Base-by-base conservation (phyloP, 2,113 vertebrate species). In the Vombatus ursinus region DNA sequence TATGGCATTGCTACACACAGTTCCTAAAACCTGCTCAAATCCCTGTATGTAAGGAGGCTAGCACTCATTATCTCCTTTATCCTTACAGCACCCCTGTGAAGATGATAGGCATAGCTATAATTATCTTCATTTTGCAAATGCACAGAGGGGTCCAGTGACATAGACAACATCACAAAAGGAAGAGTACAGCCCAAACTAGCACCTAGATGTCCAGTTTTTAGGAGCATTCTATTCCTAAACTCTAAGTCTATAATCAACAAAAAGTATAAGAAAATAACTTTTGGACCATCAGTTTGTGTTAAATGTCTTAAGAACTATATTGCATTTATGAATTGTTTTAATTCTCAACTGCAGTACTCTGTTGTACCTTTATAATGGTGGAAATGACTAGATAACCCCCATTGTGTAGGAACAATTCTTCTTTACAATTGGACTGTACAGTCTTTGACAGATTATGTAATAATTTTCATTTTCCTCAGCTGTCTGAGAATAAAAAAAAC, bases 401-500 rank as follows among this genome's bases (percentile, higher is more conserved):
- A 3, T 12, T 2, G 26, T 0, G 2, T 12, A 68, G 61, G n/a
- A 51, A 28, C 61, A 91, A 5, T 50, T 10, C 25, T 77, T 24
- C 28, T 50, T 37, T 3, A 7, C 31, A 3, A 24, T 2, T 0
- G 22, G 57, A 89, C 96, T 28, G 0, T 16, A 14, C 31, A 23
- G 54, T 52, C 6, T 90, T 89, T 90, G 97, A 90, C 90, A 84
- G 54, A 52, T 94, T 77, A 91, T n/a, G 89, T 90, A 95, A 93
- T 90, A 8, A 57, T 52, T 52, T 77, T 54, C 92, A 57, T 93
- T 84, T 92, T 96, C 93, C 68, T 96, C n/a, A 10, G n/a, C 91
- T 47, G 77, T 92, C 93, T 95, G 16, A 95, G 92, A 89, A 93
- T 95, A 92, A 92, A 95, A 95, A 90, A 95, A 95, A 90, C 68